Base-by-base conservation (phyloP, 2,113 vertebrate genomes). In the Hiodon tergisus region DNA sequence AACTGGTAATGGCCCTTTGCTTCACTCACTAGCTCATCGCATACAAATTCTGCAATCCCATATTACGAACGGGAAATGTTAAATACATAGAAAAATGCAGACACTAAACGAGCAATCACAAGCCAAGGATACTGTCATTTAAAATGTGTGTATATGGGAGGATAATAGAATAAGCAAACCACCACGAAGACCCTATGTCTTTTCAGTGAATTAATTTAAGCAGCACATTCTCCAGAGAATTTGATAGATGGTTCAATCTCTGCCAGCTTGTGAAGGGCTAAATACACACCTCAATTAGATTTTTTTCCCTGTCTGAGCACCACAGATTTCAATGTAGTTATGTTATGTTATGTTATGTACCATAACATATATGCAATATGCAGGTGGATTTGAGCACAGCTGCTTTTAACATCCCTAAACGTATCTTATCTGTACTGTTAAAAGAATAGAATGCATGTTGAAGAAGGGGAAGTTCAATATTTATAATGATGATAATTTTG, bases 1-100 rank as follows among this genome's bases (percentile, higher is more conserved):
- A 50, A 6, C 55, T 14, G 57, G 11, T 72, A 72, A 72, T 72
- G 71, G 58, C 71, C 11, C 46, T 72, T 61, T 65, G 4, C 60
- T 73, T 65, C 72, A 54, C 13, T 52, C 72, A 54, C n/a, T 48
- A 51, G 50, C 50, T 73, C 50, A 63, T 5, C 31, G 60, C 48
- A 10, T 61, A 52, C 11, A 52, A 51, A 73, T 73, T 52, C 9
- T 8, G 60, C 71, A 50, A 47, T 72, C 46, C 71, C 71, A 50
- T 62, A 51, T 72, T 72, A 58, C 54, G 46, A 72, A 48, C 51
- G 7, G 71, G 14, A 50, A 31, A 72, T 72, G 46, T 62, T 52
- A 53, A 73, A 73, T 53, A 73, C n/a, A 17, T n/a, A 73, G 48
- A n/a, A 65, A 31, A 63, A 73, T 48, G 51, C 13, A n/a, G 17